A percentile compares a stretch with the other conserved stretches of the same genome.
Conservation (phyloP, 2,797 vertebrate species). For the Oryzias sinensis region DNA sequence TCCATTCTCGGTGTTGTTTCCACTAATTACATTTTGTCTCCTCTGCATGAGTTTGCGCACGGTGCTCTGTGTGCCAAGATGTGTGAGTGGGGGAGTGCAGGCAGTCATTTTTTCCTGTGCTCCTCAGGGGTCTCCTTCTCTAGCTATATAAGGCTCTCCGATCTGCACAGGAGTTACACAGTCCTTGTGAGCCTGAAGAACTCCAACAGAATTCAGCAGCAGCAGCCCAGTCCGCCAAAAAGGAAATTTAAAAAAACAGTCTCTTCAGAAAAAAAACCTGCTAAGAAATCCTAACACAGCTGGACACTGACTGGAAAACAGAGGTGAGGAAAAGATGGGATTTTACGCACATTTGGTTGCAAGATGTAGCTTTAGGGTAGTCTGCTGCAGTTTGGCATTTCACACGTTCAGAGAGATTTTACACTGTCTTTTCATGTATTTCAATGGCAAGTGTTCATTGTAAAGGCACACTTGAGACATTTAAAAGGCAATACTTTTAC, state of each 20-base stretch:
- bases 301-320: conserved; percentile 27
- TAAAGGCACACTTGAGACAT: too few relatives aligned
- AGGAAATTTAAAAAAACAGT: conserved; percentile 46
- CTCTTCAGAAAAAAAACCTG: conserved; percentile 16
- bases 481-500: too few relatives aligned
- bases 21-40: conserved; percentile 25
- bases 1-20: too few relatives aligned
- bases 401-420: neutral
- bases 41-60: conserved; percentile 37
- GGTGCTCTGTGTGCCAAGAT: conserved; percentile 60
- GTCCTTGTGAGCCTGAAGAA: conserved; percentile 48
- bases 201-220: conserved; percentile 51
- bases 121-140: conserved; percentile 71
- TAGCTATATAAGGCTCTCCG: conserved; percentile 77
- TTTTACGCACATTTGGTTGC: neutral
- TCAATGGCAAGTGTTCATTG: too few relatives aligned
- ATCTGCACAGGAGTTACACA: conserved; percentile 49
- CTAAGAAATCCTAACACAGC: conserved; percentile 9
- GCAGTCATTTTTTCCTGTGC: conserved; percentile 48
- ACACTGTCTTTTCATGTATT: too few relatives aligned
- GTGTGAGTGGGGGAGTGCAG: conserved; percentile 41
- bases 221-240: conserved; percentile 37
- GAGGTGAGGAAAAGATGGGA: conserved; percentile 48
- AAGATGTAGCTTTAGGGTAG: neutral
- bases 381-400: neutral